Base-by-base conservation (phyloP, 2,113 vertebrate genomes). In the Natator depressus region DNA sequence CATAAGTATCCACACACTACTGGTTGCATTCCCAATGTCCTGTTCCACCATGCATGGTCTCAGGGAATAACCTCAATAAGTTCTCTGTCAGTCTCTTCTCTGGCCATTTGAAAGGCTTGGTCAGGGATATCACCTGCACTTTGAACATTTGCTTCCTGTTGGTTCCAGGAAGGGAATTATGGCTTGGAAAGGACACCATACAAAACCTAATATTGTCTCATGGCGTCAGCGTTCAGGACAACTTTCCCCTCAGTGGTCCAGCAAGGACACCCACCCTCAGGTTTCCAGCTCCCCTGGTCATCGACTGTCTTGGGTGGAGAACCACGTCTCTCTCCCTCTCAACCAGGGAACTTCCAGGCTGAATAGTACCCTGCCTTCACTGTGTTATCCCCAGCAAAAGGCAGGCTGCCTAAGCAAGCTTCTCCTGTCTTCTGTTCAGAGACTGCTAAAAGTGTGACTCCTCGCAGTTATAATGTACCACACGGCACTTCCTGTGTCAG, bases 1-100 rank as follows among this genome's bases (percentile, higher is more conserved):
- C 9, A 46, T 84, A 4, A 46, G 0, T 42, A 80, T 88, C 1
- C 1, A 55, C 62, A 50, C 1, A 2, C 11, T 10, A 5, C 25
- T 72, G 51, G 46, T 19, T 5, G 51, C 12, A 35, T 20, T 47
- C 38, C 69, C 46, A 11, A 82, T 53, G 16, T 38, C 75, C 82
- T 42, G 35, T 9, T 24, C 84, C 54, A 51, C 9, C 6, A 5
- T 72, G 80, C 80, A 65, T 55, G 54, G 27, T 10, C 31, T 80
- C 54, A 29, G 35, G 35, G 10, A 53, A 65, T 31, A 65, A 65
- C 62, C 31, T 35, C 31, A n/a, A 4, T 69, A 69, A n/a, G 17
- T 69, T 72, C 22, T 20, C 35, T 80, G 53, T 31, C 29, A 35
- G 59, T 84, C n/a, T 29, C 54, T 57, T 19, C 27, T n/a, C 5